phyloP scores from a whole-genome alignment of 2,113 vertebrate genomes.

The Tachysurus vachellii region DNA sequence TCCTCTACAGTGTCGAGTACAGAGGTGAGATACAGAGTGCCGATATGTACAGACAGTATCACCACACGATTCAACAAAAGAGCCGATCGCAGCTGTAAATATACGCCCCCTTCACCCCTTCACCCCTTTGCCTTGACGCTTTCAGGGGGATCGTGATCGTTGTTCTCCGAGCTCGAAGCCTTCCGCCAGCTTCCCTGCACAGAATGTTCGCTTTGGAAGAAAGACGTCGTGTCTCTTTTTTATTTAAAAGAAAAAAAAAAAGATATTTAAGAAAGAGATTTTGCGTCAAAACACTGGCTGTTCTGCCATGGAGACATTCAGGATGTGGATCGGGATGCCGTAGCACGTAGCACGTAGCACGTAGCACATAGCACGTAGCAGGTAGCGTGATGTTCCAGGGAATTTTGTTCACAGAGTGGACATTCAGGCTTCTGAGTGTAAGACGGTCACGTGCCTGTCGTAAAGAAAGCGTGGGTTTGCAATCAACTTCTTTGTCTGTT shows the following conservation, averaged over 20 bases:
- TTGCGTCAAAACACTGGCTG: neutral
- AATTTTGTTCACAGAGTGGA: conserved; percentile 32
- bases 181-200: conserved; percentile 32
- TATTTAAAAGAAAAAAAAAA: neutral
- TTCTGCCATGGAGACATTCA: conserved; percentile 51
- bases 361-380: too few species aligned
- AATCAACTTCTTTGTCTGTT: neutral
- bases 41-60: conserved; percentile 51
- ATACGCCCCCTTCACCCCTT: neutral
- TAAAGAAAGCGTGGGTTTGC: neutral
- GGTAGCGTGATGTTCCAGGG: neutral
- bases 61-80: conserved; percentile 43
- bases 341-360: too few species aligned
- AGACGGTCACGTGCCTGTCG: neutral
- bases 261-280: conserved; percentile 1
- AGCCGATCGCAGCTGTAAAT: conserved; percentile 22
- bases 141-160: neutral
- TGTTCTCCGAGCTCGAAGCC: conserved; percentile 38
- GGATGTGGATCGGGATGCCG: conserved; percentile 29
- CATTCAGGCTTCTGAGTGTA: conserved; percentile 25
- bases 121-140: neutral
- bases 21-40: conserved; percentile 55
- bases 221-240: neutral
- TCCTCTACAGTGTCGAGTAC: conserved; percentile 55
- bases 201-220: conserved; percentile 28